Base-by-base conservation (phyloP, 2,113 vertebrate species). In the Neolamprologus kungweensis region DNA sequence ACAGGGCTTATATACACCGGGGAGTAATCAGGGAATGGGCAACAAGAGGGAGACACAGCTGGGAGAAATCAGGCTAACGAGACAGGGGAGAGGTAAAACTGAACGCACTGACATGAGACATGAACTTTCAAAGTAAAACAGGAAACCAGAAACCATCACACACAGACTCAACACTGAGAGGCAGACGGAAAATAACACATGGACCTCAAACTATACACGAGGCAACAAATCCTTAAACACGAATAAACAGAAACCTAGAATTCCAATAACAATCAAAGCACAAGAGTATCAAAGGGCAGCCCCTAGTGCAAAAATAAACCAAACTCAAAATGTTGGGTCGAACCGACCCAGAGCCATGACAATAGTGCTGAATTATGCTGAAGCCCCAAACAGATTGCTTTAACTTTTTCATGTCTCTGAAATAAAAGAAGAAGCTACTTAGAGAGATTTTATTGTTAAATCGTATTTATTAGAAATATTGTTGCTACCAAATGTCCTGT, bases 331-430 rank as follows among this genome's bases (percentile, higher is more conserved):
- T 47, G 45, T 1, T 47, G 45, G 45, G 14, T 47, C 14, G 45
- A 47, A 47, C 45, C 2, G 0, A 47, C 45, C 14, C 42, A 16
- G 42, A 47, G 0, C 42, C 0, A 4, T 47, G 14, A 47, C 45
- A 63, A 33, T 19, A 33, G 16, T 21, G 63, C 63, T 40, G 63
- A 0, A 21, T 21, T 68, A 13, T 68, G 33, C 33, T 37, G 0
- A 40, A n/a, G 19, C 35, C 3, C 0, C 31, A n/a, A 65, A 63
- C 58, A 35, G 31, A 37, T 7, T 33, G 28, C 28, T 63, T 33
- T 33, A n/a, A n/a, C 19, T 11, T 65, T 35, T 58, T 21, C 12
- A 68, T 23, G 17, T n/a, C 60, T 7, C 17, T 37, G 19, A 35
- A 11, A 65, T 65, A 1, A 35, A 35, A 35, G 10, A 35, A 65